Evolutionary conservation across 2,888 invertebrate genomes (phyloP).

Genomic region (Cephalotes varians): DNA sequence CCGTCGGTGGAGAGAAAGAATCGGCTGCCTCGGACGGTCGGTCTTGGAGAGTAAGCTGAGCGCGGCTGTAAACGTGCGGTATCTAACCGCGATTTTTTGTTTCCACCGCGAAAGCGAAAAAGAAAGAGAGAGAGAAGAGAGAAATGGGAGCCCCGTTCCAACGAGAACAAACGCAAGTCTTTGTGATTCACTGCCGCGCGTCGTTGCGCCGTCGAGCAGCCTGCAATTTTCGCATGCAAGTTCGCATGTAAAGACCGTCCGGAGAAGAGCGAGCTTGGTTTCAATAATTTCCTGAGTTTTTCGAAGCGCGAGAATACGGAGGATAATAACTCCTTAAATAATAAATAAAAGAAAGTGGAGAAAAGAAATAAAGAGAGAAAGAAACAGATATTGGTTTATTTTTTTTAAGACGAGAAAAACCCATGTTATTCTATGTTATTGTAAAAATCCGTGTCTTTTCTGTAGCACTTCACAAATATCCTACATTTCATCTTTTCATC

Average conservation of each 20-base stretch:
- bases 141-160: neutral
- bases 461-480: neutral
- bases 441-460: neutral
- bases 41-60: conserved; percentile 64
- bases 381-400: neutral
- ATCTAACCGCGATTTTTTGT: conserved; percentile 35
- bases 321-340: conserved; percentile 1
- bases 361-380: neutral
- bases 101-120: neutral
- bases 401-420: neutral
- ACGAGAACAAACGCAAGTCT: conserved; percentile 7
- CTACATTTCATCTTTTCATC: neutral
- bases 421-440: neutral
- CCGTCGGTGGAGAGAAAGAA: conserved; percentile 30
- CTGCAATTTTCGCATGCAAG: conserved; percentile 38
- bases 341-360: conserved; percentile 13
- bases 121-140: neutral
- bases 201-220: neutral
- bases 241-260: conserved; percentile 12
- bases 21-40: conserved; percentile 15
- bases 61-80: conserved; percentile 61
- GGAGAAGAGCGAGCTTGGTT: conserved; percentile 10
- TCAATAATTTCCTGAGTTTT: conserved; percentile 11
- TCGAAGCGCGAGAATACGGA: neutral
- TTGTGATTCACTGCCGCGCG: conserved; percentile 34